Evolutionary conservation across 2,888 invertebrate species (phyloP).

Genomic region (Archaeoteleia sp.): DNA sequence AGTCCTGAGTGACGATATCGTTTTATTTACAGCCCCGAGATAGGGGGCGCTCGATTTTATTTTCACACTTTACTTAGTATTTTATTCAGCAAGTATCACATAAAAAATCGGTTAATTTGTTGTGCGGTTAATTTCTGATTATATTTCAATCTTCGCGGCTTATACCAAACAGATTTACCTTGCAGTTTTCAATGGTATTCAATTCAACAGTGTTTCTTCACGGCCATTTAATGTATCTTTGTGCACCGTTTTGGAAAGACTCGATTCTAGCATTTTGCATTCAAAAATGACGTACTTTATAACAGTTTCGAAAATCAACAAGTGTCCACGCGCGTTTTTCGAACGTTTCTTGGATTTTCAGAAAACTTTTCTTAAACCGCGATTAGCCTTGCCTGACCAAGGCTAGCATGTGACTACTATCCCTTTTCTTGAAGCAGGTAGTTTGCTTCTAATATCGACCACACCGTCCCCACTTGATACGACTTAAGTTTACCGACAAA

Average conservation of each 20-base stretch:
- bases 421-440: conserved; percentile 62
- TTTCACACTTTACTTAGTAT: background rate
- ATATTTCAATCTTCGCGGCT: no score
- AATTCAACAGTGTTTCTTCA: no score
- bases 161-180: no score
- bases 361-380: conserved; percentile 10
- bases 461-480: conserved; percentile 64
- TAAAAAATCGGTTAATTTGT: no score
- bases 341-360: conserved; percentile 4
- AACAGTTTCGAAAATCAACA: background rate
- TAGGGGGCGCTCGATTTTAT: background rate
- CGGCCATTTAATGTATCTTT: no score
- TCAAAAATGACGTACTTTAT: background rate
- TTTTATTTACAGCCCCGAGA: no score
- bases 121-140: no score
- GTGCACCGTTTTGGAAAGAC: no score
- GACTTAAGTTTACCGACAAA: conserved; percentile 37
- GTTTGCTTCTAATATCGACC: conserved; percentile 69
- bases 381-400: conserved; percentile 56
- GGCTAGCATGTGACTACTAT: conserved; percentile 69
- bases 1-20: background rate
- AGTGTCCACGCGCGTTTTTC: background rate
- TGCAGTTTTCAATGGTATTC: no score
- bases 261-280: background rate
- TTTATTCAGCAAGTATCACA: no score